These are phyloP conservation scores for Drosophila murphyi DNA, from an alignment of 1,140 invertebrate species.

Conservation along the genomic window DNA sequence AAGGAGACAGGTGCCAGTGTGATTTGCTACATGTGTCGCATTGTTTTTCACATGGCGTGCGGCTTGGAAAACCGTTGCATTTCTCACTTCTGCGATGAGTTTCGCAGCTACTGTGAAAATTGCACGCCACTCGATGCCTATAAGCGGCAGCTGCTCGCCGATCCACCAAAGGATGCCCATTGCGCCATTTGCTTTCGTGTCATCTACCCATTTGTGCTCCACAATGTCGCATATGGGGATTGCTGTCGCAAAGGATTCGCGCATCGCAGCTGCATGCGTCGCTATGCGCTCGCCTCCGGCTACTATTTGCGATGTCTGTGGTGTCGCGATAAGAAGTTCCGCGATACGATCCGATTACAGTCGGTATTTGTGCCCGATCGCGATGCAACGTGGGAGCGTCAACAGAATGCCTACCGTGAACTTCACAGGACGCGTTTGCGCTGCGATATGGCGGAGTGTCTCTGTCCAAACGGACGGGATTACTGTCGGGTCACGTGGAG, in stretches of 20 bases:
- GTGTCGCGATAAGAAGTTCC: slow-evolving; percentile 61
- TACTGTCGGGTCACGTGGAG: slow-evolving; percentile 34
- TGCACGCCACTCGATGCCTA: slow-evolving; percentile 57
- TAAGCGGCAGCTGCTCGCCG: slow-evolving; percentile 12
- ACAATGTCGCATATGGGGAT: slow-evolving; percentile 43
- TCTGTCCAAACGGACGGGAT: slow-evolving; percentile 50
- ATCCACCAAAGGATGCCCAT: slow-evolving; percentile 9
- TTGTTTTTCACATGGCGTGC: slow-evolving; percentile 58
- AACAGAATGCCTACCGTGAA: slow-evolving; percentile 60
- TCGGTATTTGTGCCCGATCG: slow-evolving; percentile 73
- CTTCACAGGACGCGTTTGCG: slow-evolving; percentile 41
- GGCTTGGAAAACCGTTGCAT: slow-evolving; percentile 32
- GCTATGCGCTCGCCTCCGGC: slow-evolving; percentile 62
- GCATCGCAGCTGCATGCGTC: slow-evolving; percentile 61
- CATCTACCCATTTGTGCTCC: slow-evolving; percentile 24
- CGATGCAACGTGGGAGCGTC: slow-evolving; percentile 69
- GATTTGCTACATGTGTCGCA: slow-evolving; percentile 48
- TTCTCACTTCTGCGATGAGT: slow-evolving; percentile 45
- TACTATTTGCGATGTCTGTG: slow-evolving; percentile 76
- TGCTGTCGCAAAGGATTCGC: slow-evolving; percentile 69
- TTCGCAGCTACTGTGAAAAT: slow-evolving; percentile 43
- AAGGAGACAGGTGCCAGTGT: slow-evolving; percentile 41
- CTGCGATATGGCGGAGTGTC: slow-evolving; percentile 52
- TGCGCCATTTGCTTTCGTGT: slow-evolving; percentile 59
- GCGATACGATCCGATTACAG: slow-evolving; percentile 48